A percentile compares a stretch with the other conserved stretches of the same genome.
Evolutionary conservation across 2,113 vertebrate species (phyloP).

Genomic region (Chlorocebus sabaeus): DNA sequence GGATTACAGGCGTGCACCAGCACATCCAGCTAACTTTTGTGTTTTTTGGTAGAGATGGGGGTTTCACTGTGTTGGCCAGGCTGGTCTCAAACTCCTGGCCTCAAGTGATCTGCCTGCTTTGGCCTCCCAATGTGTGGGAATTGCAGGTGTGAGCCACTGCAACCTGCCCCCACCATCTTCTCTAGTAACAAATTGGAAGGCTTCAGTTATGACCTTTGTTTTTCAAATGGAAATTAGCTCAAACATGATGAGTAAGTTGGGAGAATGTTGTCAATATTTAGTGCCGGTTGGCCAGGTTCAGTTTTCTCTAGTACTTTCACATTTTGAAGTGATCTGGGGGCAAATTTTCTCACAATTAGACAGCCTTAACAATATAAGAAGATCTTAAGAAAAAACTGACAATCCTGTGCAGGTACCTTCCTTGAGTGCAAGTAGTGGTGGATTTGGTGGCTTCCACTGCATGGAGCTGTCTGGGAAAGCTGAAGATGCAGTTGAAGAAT

Average conservation of each 20-base stretch:
- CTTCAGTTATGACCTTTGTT: background rate
- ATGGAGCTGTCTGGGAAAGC: background rate
- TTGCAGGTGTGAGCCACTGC: too few relatives aligned
- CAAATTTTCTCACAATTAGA: background rate
- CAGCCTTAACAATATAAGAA: background rate
- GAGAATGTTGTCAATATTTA: background rate
- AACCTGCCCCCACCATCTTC: background rate
- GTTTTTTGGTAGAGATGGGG: too few relatives aligned
- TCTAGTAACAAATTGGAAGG: background rate
- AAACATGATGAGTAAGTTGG: background rate
- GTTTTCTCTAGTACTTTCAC: background rate
- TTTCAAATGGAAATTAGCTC: background rate
- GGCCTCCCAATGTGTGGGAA: too few relatives aligned
- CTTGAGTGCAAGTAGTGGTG: too few relatives aligned
- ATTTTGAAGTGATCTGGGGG: background rate
- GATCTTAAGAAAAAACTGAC: background rate
- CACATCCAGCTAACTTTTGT: too few relatives aligned
- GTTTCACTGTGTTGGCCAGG: too few relatives aligned
- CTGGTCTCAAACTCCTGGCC: too few relatives aligned
- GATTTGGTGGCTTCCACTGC: background rate
- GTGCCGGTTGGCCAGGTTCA: background rate
- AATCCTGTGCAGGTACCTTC: background rate
- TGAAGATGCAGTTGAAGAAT: background rate
- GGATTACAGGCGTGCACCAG: too few relatives aligned
- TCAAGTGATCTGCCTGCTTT: too few relatives aligned